Evolutionary conservation across 2,113 vertebrate species (phyloP), one percentile per base, ranked within the genome.

Genomic region (Gobius niger): DNA sequence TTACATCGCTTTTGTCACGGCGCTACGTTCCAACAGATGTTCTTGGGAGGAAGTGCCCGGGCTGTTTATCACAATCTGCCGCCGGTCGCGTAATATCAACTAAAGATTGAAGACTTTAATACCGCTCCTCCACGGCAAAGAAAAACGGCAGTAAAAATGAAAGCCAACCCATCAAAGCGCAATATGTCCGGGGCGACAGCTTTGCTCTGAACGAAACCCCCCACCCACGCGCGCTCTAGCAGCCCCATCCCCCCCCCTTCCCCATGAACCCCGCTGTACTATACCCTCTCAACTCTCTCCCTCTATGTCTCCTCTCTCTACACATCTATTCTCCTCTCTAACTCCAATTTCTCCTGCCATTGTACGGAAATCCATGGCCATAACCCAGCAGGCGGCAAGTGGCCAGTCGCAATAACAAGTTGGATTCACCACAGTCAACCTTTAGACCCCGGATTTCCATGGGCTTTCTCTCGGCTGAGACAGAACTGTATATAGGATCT

Each of bases 21-120:
- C 73, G 83, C 68, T 85, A 82, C 69, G 75, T 78, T 84, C 80
- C 68, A 77, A 75, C 90, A 91, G 87, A 88, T 91, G 85, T 90
- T 91, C 77, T 2, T 46, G 73, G 73, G 73, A 76, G 84, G 78
- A 88, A 84, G 79, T 80, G 70, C 72, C 73, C 74, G 44, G 82
- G 75, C 76, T 84, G 83, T 91, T 90, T 84, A 90, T 90, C 88
- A 87, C 87, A 81, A 81, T 85, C 88, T 84, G 83, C 85, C 11
- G 66, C 51, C 73, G 85, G 83, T 87, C 83, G 80, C 87, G 80
- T 84, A 89, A 87, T 85, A 88, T 84, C 85, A 84, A 78, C 78
- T 72, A 46, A 76, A 87, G 90, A 90, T 90, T 88, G 87, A 91
- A 89, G 81, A 81, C 90, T 89, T 87, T 91, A 90, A 90, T 87